Evolutionary conservation across 2,888 invertebrate species (phyloP), one percentile per base, ranked within the genome.

Genomic region (Habrosyne pyritoides): DNA sequence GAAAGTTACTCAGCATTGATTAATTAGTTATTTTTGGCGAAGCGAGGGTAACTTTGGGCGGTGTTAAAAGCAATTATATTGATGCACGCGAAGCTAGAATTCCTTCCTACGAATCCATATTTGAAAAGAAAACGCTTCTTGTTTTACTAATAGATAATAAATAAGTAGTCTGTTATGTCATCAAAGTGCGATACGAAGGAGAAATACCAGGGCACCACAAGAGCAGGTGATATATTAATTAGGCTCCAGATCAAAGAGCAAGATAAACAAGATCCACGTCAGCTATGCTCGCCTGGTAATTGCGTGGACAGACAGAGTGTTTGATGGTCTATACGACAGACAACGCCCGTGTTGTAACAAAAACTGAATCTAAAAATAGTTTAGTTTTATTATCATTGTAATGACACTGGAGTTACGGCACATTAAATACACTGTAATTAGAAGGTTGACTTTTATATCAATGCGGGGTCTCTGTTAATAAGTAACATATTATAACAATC

Each of bases 181-280:
- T 63, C 69, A 61, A 63, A 71, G 61, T 56, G 72, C 71, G 78
- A 81, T 78, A 81, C 69, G 71, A 73, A 75, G 65, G 76, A 80
- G 79, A 77, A 82, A 80, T 82, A 82, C 80, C 82, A 83, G 79
- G 68, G 70, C 73, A 69, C 73, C 79, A 82, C 77, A 76, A 77
- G 75, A 69, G 72, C 71, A 78, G 76, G 75, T 81, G 81, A 81
- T 84, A 82, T 77, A 78, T 81, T 85, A 85, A 84, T 87, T 84
- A 79, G 79, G 68, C 65, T 66, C 64, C 68, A 78, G 84, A 87
- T 87, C 87, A 87, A 87, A 87, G 84, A 77, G 72, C 63, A 71
- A 76, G 71, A 70, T 72, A 57, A 62, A 54, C 63, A 52, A 68
- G 69, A 75, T 79, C 77, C 70, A 75, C 72, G 71, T 67, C 74